Base-by-base conservation (phyloP, 2,113 vertebrate species). In the Amphilophus citrinellus region DNA sequence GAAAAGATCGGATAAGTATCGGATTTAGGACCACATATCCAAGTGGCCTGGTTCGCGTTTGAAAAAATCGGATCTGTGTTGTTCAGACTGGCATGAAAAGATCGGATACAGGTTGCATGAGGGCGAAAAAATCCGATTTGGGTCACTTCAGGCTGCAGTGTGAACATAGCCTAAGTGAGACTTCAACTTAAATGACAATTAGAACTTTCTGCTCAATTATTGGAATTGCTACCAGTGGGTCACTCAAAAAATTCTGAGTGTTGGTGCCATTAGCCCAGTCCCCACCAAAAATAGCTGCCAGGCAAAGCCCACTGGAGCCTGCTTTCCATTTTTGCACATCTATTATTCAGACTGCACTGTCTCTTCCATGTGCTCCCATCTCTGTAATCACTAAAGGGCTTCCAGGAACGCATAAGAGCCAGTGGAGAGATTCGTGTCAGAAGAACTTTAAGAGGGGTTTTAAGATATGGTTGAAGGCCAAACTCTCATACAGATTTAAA, bases 321-420 rank as follows among this genome's bases (percentile, higher is more conserved):
- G 79, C 80, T 78, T 86, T 89, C 82, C 88, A 85, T 91, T 93
- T 93, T 85, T 63, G 84, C 32, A 76, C 77, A 94, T 95, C 61
- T 61, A 93, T 93, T 93, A 95, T 95, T 95, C 83, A 95, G 78
- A 88, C 68, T 56, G 50, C 42, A 56, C 30, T 37, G 39, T 85
- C 84, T 86, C 76, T 22, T 85, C 14, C 11, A 27, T 60, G 57
- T 35, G 73, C 53, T 82, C 39, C 80, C 68, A 57, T 83, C 63
- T 65, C 58, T 85, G 75, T 78, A 76, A 88, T 90, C 77, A 73
- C 84, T 39, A 42, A 81, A 77, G 65, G 37, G 35, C 58, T 4
- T 39, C 76, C 56, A 76, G 56, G 30, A 79, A 20, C 85, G 53
- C 57, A 59, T 30, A 63, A 27, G 56, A 76, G 77, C 81, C 81